These are phyloP conservation scores for Pangasius mekongensis DNA, from an alignment of 2,797 vertebrate genomes.

Conservation along the genomic window DNA sequence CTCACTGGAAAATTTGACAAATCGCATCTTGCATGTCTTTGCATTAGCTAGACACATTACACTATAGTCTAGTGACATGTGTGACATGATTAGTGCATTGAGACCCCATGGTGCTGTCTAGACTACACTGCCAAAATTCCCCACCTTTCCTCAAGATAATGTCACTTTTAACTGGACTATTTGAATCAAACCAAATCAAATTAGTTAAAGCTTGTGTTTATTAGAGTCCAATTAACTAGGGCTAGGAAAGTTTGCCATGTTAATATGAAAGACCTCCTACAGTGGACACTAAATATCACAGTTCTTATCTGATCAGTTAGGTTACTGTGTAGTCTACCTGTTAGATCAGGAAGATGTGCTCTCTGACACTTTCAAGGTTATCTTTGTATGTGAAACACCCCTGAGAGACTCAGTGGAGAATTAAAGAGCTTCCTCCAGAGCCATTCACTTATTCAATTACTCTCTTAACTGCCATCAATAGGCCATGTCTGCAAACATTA, in stretches of 20 bases:
- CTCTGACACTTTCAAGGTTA: constrained; percentile 59
- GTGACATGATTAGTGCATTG: constrained; percentile 24
- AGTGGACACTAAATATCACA: neutral
- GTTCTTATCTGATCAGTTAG: neutral
- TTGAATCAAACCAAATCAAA: neutral
- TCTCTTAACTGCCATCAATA: constrained; percentile 22
- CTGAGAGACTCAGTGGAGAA: constrained; percentile 32
- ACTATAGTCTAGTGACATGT: constrained; percentile 12
- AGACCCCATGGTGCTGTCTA: constrained; percentile 30
- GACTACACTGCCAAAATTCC: constrained; percentile 12
- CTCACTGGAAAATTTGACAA: constrained; percentile 24
- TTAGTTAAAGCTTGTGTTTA: neutral
- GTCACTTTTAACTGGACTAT: neutral
- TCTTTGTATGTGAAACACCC: constrained; percentile 62
- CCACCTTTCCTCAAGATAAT: neutral
- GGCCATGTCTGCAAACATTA: constrained; percentile 11
- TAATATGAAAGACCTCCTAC: neutral
- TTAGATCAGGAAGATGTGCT: neutral
- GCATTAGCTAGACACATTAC: neutral
- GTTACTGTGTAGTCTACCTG: neutral
- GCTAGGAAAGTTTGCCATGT: neutral
- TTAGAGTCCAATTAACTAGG: neutral
- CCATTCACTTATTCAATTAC: constrained; percentile 35
- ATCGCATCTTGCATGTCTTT: constrained; percentile 36
- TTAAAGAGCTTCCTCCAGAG: constrained; percentile 15